These are phyloP conservation scores for Ivindomyrus marchei DNA, from an alignment of 2,113 vertebrate species.

Conservation along the genomic window DNA sequence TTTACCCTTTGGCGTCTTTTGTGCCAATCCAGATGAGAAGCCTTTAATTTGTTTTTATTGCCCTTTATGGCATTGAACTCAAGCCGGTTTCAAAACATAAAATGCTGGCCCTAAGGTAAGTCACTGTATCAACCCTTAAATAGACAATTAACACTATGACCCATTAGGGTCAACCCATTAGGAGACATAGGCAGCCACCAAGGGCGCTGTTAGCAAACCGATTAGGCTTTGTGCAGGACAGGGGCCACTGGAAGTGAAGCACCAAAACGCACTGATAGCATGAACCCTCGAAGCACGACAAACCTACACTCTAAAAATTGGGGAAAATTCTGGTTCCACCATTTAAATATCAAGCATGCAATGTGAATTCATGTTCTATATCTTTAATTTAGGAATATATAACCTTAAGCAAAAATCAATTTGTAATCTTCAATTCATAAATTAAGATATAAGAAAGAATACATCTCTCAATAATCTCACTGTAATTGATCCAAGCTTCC, in stretches of 20 bases:
- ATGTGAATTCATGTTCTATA: background rate
- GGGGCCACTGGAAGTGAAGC: background rate
- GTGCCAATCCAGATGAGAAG: background rate
- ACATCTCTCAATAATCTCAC: background rate
- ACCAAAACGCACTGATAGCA: background rate
- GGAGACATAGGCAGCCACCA: background rate
- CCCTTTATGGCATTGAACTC: background rate
- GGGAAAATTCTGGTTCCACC: background rate
- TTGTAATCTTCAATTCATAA: background rate
- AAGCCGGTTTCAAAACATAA: background rate
- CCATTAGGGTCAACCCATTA: background rate
- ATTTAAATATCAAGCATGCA: background rate
- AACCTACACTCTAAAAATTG: background rate
- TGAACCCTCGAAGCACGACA: background rate
- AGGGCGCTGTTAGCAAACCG: background rate
- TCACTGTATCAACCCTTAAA: background rate
- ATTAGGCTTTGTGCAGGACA: background rate
- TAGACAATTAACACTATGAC: background rate
- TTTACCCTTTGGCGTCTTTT: background rate
- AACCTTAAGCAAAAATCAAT: background rate
- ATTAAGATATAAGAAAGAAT: background rate
- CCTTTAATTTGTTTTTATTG: background rate
- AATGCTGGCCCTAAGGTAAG: background rate
- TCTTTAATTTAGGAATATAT: background rate
- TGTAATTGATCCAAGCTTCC: background rate